Base-by-base conservation (phyloP, 2,797 vertebrate species). In the Pseudomugil tenellus region DNA sequence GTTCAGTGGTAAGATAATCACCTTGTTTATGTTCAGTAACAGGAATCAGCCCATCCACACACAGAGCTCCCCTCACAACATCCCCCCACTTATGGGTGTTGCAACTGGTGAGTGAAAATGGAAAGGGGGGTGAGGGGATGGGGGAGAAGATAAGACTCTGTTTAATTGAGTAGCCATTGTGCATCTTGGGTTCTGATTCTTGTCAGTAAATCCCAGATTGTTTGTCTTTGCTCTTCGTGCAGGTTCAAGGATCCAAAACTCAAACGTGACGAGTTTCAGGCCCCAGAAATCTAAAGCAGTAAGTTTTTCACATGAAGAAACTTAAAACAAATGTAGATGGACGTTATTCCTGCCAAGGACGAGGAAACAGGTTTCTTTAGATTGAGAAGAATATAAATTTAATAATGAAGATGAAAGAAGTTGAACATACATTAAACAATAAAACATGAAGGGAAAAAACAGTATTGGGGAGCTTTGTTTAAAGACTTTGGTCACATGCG, bases 271-370 rank as follows among this genome's bases (percentile, higher is more conserved):
- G 0, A 70, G 81, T 2, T 48, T 62, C 10, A 74, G 72, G 53
- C 62, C 0, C 9, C 67, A 76, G 34, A 91, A 85, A 57, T 61
- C 31, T 0, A 71, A 52, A 56, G 1, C 10, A 34, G 91, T 91
- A 79, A 89, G 90, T 73, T 49, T 49, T 67, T 2, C 4, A 7
- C 29, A 3, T 41, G 28, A n/a, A n/a, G n/a, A n/a, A n/a, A n/a
- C n/a, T n/a, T n/a, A n/a, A n/a, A n/a, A n/a, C n/a, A n/a, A n/a
- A n/a, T n/a, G n/a, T n/a, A n/a, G n/a, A n/a, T n/a, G n/a, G n/a
- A n/a, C n/a, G n/a, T n/a, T n/a, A n/a, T n/a, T n/a, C n/a, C n/a
- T n/a, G n/a, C n/a, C n/a, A n/a, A n/a, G n/a, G n/a, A n/a, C n/a
- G n/a, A n/a, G n/a, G n/a, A n/a, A n/a, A n/a, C n/a, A n/a, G n/a